Base-by-base conservation (phyloP, 1,140 invertebrate species). In the Aphidius gifuensis region DNA sequence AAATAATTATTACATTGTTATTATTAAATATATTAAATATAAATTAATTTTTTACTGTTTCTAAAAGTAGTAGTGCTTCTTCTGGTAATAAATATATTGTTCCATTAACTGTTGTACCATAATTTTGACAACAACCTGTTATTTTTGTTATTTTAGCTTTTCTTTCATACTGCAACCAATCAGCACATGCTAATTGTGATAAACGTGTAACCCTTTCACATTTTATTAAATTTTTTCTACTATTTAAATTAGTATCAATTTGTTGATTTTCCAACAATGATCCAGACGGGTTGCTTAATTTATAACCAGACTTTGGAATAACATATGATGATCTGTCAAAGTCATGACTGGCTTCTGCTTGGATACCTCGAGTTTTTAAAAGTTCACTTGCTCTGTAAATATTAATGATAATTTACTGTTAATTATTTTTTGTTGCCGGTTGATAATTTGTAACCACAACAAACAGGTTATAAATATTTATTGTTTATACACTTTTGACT, bases 61-160 rank as follows among this genome's bases (percentile, higher is more conserved):
- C 87, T 67, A 88, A 75, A 49, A 88, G 78, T 68, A 84, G 82
- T 32, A 88, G 73, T 42, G 85, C 80, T 80, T 88, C 87, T 73
- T 88, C 87, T 16, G 86, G 85, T 40, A 79, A 76, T 3, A 88
- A 74, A 70, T 82, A 85, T 9, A 85, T 68, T 45, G 73, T 73
- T 60, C 78, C 77, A 58, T 82, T 80, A 16, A 78, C 68, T 67
- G 80, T 78, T 58, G 81, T 75, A 9, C 86, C 86, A 70, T 86
- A 80, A 67, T 75, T 83, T 85, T 85, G 87, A 51, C 83, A 75
- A 21, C 83, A 78, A 38, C 86, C 86, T 58, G 77, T 79, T 66
- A 81, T 81, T 66, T 85, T 83, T 3, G 74, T 84, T 2, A 88
- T 84, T 71, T 80, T 79, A 21, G 85, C 87, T 60, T 82, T 79